Evolutionary conservation across 2,113 vertebrate genomes (phyloP), one percentile per base, ranked within the genome.

Genomic region (Abramis brama): DNA sequence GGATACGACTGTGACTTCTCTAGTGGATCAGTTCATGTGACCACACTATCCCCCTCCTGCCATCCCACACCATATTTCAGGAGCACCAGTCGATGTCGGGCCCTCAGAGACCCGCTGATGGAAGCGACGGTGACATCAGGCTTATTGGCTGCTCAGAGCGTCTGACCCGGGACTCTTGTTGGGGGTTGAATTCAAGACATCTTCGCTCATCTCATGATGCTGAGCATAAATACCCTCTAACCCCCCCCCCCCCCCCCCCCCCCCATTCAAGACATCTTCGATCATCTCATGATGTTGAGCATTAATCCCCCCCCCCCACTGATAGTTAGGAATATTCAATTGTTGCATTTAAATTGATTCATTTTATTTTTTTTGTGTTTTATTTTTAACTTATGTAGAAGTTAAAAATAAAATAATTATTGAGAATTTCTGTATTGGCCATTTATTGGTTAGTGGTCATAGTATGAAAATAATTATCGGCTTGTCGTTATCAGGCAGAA

Each of bases 71-170:
- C 6, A 71, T 52, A 27, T 83, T 70, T 87, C 60, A 45, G 43
- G 25, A 15, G 45, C 3, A 5, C 75, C 39, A 59, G 57, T 68
- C 79, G 3, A 21, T 23, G 84, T 68, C 25, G n/a, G 25, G 27
- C 75, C 66, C 71, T 64, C 55, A 59, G 86, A 82, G 74, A 76
- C 80, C 85, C 23, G 68, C 43, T 93, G 92, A 94, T 88, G 91
- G 91, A 92, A 94, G 92, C 90, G 89, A 91, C 90, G 89, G 88
- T 91, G 94, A 93, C 93, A 91, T 86, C 50, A 82, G 91, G 86
- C 91, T 94, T 94, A 93, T 94, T 94, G 93, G 92, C 90, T 92
- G 92, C 90, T 94, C 93, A 91, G 93, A 93, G 83, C 77, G 86
- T 79, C 90, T 90, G 91, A 92, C 91, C 91, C 80, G 81, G 66